These are phyloP conservation scores for Chloroceryle amazona DNA, from an alignment of 2,797 vertebrate species.

Conservation along the genomic window DNA sequence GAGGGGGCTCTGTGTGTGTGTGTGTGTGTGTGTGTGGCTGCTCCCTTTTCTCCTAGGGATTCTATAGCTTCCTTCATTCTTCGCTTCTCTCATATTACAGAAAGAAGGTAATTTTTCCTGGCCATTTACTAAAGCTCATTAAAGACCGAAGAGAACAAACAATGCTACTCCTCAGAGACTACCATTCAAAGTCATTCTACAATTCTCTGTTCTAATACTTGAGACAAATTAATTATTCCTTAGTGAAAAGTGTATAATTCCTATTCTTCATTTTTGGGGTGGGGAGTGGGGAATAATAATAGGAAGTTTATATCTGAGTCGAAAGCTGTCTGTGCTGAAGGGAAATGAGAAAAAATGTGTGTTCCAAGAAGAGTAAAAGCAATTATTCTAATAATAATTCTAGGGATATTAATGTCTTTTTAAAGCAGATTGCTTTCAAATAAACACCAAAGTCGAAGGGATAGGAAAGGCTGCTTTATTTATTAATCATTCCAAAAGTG, in stretches of 20 bases:
- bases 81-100: constrained; percentile 92
- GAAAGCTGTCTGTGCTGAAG: constrained; percentile 90
- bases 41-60: constrained; percentile 78
- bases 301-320: constrained; percentile 90
- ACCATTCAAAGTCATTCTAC: constrained; percentile 95
- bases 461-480: constrained; percentile 82
- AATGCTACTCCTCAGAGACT: constrained; percentile 96
- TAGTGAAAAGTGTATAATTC: constrained; percentile 94
- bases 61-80: constrained; percentile 87
- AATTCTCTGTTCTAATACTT: constrained; percentile 98
- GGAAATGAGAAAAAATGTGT: constrained; percentile 91
- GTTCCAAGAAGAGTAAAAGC: constrained; percentile 89
- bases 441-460: constrained; percentile 82
- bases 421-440: constrained; percentile 91
- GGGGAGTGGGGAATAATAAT: constrained; percentile 85
- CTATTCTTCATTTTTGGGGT: constrained; percentile 89
- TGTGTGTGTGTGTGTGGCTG: not conserved
- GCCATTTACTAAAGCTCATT: constrained; percentile 99
- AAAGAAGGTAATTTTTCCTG: constrained; percentile 95
- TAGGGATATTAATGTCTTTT: constrained; percentile 92
- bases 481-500: constrained; percentile 84
- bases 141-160: constrained; percentile 96
- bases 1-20: not conserved
- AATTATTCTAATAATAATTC: constrained; percentile 97
- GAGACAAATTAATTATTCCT: constrained; percentile 99